These are phyloP conservation scores for Gisinianus flammeolus DNA, from an alignment of 2,888 invertebrate species.

Conservation along the genomic window DNA sequence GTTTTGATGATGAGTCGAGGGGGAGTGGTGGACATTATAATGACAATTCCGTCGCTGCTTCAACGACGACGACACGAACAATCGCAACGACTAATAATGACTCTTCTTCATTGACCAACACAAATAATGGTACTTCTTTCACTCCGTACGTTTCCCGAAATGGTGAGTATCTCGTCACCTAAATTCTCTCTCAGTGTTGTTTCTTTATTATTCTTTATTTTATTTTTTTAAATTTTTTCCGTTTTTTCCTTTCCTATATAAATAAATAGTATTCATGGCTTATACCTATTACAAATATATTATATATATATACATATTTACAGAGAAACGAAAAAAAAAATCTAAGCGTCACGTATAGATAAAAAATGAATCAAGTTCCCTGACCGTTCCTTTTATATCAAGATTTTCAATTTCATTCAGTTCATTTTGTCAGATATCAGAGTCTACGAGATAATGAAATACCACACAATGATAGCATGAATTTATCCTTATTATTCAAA, in stretches of 20 bases:
- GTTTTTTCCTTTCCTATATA: background rate
- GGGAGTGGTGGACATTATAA: background rate
- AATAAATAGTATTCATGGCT: background rate
- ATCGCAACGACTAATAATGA: background rate
- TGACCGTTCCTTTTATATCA: background rate
- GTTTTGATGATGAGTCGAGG: conserved; percentile 35
- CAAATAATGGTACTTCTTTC: conserved; percentile 29
- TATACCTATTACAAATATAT: too few relatives aligned
- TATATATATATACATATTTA: too few relatives aligned
- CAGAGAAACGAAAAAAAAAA: background rate
- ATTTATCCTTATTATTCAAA: too few relatives aligned
- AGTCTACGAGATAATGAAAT: too few relatives aligned
- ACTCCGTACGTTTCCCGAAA: conserved; percentile 53
- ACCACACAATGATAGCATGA: too few relatives aligned
- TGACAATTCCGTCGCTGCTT: background rate
- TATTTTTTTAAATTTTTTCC: background rate
- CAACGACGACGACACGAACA: background rate
- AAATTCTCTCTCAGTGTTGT: background rate
- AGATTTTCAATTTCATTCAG: background rate
- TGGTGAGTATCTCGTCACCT: conserved; percentile 53
- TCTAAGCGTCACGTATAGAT: background rate
- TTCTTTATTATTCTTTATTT: background rate
- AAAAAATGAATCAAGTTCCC: background rate
- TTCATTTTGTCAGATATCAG: too few relatives aligned
- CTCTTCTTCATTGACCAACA: conserved; percentile 13